Percentiles rank a stretch among this genome's conserved stretches.
phyloP scores from a whole-genome alignment of 1,140 invertebrate genomes.

The Hydropsyche tenuis region DNA sequence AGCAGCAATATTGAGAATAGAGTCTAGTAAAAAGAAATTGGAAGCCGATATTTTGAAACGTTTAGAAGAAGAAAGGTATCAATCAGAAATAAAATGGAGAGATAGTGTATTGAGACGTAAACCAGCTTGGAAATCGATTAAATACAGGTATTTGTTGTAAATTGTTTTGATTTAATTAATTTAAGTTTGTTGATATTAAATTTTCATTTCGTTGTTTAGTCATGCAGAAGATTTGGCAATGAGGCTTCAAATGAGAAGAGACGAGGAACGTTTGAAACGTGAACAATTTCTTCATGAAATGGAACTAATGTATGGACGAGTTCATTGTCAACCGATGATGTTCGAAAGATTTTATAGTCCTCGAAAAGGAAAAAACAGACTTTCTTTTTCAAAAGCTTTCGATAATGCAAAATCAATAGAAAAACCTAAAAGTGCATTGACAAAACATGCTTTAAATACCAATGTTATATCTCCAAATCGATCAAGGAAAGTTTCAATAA shows the following conservation, averaged over 20 bases:
- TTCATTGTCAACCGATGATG: constrained; percentile 71
- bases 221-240: constrained; percentile 73
- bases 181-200: neutral
- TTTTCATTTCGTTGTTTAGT: constrained; percentile 56
- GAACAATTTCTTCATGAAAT: constrained; percentile 73
- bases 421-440: constrained; percentile 44
- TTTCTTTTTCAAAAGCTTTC: neutral
- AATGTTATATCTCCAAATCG: constrained; percentile 51
- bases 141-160: constrained; percentile 57
- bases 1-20: constrained; percentile 72
- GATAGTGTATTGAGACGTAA: constrained; percentile 68
- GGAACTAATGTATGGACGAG: constrained; percentile 74
- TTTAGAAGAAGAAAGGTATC: constrained; percentile 65
- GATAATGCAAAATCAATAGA: constrained; percentile 10
- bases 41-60: constrained; percentile 68
- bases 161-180: neutral
- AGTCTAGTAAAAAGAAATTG: constrained; percentile 69
- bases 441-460: constrained; percentile 55
- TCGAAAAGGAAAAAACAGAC: constrained; percentile 47
- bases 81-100: constrained; percentile 64
- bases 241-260: constrained; percentile 67
- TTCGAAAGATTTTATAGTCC: constrained; percentile 76
- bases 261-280: constrained; percentile 69
- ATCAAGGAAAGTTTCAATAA: constrained; percentile 62
- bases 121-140: constrained; percentile 72